Conservation (phyloP, 2,113 vertebrate species). For the Mustela lutreola region DNA sequence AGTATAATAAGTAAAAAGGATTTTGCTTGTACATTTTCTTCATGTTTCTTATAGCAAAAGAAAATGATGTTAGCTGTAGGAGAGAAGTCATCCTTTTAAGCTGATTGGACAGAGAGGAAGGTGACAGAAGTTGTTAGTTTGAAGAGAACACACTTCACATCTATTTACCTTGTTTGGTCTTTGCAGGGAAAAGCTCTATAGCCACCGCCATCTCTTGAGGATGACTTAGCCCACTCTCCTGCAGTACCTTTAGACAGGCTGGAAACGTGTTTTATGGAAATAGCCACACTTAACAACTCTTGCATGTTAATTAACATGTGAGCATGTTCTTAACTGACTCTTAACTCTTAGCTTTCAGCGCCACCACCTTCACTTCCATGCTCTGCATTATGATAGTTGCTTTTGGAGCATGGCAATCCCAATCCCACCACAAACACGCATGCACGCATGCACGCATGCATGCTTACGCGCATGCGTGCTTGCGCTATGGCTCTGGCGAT, state of each 20-base stretch:
- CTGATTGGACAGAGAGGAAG: not conserved
- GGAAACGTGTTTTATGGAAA: not conserved
- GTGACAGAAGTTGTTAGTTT: not conserved
- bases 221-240: not conserved
- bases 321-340: not conserved
- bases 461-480: not conserved
- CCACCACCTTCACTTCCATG: not conserved
- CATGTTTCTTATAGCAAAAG: slow-evolving; percentile 4
- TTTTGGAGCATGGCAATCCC: not conserved
- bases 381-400: not conserved
- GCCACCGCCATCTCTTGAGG: not conserved
- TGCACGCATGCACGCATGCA: not conserved
- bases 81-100: not conserved
- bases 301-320: not conserved
- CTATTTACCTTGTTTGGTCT: not conserved
- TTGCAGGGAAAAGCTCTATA: not conserved
- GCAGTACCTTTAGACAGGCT: not conserved
- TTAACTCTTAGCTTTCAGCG: not conserved
- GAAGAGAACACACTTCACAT: not conserved
- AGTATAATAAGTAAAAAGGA: not conserved
- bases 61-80: not conserved
- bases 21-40: not conserved
- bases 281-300: not conserved
- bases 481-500: not conserved
- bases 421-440: no score